Percentiles rank a stretch among this genome's conserved stretches.
Evolutionary conservation across 2,888 invertebrate species (phyloP).

Genomic region (Megastigmus dorsalis): DNA sequence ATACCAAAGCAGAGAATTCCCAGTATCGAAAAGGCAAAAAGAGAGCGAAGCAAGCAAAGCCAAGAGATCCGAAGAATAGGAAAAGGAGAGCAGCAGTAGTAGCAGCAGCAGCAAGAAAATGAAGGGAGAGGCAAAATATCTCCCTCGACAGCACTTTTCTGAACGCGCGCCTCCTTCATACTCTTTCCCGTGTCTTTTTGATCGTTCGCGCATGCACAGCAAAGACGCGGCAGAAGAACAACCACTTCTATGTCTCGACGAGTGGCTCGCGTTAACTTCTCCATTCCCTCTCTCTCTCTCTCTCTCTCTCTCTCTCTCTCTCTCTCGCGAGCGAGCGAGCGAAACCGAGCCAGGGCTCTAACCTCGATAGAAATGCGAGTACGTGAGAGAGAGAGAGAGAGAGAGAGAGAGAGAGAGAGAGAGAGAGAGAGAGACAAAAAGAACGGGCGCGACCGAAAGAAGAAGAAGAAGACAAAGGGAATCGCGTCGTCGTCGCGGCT

Average conservation of each 20-base stretch:
- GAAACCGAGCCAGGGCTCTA: no score
- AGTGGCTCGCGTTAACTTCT: slow-evolving; percentile 1
- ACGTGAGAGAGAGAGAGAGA: background rate
- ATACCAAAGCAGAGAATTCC: no score
- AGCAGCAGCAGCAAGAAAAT: background rate
- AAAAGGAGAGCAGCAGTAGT: background rate
- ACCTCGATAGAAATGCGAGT: no score
- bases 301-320: no score
- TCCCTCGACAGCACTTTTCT: no score
- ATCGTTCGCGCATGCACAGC: slow-evolving; percentile 22
- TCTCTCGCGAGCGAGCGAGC: no score
- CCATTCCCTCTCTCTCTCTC: no score
- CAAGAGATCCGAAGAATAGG: background rate
- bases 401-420: background rate
- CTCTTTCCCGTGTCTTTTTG: slow-evolving; percentile 34
- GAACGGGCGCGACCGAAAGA: background rate
- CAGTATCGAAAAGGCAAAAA: no score
- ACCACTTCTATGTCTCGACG: background rate
- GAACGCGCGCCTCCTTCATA: no score
- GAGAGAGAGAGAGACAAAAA: background rate
- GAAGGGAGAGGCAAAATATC: background rate
- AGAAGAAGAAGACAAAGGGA: background rate
- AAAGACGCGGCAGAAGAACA: background rate
- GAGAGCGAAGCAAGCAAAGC: background rate
- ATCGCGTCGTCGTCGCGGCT: no score